Base-by-base conservation (phyloP, 2,797 vertebrate genomes). In the Rallus crepitans region DNA sequence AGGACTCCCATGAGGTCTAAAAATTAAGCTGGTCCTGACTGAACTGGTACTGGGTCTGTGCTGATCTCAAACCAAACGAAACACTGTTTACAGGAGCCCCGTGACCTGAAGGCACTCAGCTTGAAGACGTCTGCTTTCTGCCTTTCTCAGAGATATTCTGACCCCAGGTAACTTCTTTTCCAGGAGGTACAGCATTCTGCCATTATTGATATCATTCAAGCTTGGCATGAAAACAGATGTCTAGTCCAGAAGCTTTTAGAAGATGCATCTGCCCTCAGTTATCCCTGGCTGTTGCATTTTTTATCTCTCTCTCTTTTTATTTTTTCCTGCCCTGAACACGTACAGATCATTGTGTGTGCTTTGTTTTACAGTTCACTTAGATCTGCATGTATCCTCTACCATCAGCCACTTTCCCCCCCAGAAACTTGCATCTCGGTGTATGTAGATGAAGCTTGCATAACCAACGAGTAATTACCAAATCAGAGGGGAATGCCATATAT, bases 281-380 rank as follows among this genome's bases (percentile, higher is more conserved):
- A 25, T 94, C 21, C 23, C 40, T 64, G n/a, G 14, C 37, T 83
- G 53, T 93, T 76, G 20, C 9, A n/a, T 57, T 90, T 68, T 88
- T 90, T 40, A 11, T 59, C 39, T 68, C 65, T 75, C 47, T 64
- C 61, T 94, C 86, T 47, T 47, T 50, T 52, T 35, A 35, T 35
- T 95, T 89, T 47, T 47, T 9, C 21, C 21, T 37, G 11, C 21
- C 21, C 47, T 30, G 70, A 90, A 65, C 55, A 15, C 7, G 21
- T 17, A 33, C 2, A 55, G 21, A 35, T 79, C 17, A 14, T 50
- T 0, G 0, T 1, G 1, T 39, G 13, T 61, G 7, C 30, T 80
- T 93, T 23, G 9, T 72, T 89, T 52, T 42, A 21, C 11, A 40
- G 9, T 30, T 80, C 24, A 48, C 70, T 42, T 42, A 40, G 12